phyloP scores from a whole-genome alignment of 2,113 vertebrate species.

The Burhinus bistriatus region DNA sequence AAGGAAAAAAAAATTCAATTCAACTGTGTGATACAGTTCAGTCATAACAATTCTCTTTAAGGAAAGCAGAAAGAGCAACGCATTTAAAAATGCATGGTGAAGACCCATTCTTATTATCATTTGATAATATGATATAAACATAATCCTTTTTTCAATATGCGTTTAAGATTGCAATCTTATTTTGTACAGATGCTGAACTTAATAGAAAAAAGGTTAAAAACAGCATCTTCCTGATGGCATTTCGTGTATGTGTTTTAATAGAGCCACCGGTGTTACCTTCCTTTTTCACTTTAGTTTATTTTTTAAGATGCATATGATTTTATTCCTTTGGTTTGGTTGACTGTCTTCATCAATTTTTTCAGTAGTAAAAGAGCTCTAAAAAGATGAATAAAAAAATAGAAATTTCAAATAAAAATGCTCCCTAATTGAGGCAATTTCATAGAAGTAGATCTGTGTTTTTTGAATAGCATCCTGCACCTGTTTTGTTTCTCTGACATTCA shows the following conservation, averaged over 20 bases:
- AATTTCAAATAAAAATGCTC: not conserved
- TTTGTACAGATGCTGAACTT: not conserved
- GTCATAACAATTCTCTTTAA: not conserved
- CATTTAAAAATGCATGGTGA: not conserved
- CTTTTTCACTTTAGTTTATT: not conserved
- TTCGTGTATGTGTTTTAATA: not conserved
- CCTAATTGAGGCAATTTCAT: not conserved
- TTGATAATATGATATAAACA: not conserved
- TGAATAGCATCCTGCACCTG: not conserved
- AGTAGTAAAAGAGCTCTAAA: not conserved
- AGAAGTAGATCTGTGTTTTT: not conserved
- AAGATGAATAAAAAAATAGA: not conserved
- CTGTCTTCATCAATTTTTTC: not conserved
- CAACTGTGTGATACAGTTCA: not conserved
- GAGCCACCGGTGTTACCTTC: not conserved
- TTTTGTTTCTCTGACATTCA: not conserved
- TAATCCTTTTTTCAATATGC: not conserved
- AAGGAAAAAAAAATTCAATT: not conserved
- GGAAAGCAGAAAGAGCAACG: not conserved
- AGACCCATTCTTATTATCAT: not conserved
- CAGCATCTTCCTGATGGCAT: not conserved
- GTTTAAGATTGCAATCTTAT: not conserved
- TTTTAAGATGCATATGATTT: not conserved
- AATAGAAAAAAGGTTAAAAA: not conserved
- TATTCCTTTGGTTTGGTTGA: not conserved